Conservation (phyloP, 2,797 vertebrate genomes). For the Cossypha heuglini region DNA sequence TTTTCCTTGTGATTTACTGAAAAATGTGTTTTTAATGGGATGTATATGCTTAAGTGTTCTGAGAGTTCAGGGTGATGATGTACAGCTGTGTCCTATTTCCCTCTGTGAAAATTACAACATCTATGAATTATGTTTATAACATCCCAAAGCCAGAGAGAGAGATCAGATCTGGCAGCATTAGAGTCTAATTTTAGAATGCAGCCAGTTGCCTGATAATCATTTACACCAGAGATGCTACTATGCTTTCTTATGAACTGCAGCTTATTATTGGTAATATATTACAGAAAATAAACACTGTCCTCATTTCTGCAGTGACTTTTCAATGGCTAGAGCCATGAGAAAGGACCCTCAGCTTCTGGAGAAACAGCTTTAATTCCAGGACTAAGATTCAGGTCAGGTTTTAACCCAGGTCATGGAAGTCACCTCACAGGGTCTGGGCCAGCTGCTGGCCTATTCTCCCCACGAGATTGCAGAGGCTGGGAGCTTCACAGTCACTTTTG, state of each 20-base stretch:
- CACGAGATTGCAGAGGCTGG: fast-evolving
- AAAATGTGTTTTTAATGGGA: slow-evolving; percentile 43
- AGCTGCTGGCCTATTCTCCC: fast-evolving
- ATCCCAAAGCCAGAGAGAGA: not conserved
- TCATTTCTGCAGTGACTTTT: not conserved
- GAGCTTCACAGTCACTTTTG: not conserved
- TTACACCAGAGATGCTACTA: not conserved
- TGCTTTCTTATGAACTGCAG: not conserved
- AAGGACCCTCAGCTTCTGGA: not conserved
- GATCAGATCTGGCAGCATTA: not conserved
- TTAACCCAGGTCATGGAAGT: fast-evolving
- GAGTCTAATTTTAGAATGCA: not conserved
- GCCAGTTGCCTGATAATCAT: not conserved
- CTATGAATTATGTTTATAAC: not conserved
- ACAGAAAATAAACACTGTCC: not conserved
- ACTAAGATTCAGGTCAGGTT: not conserved
- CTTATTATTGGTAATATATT: not conserved
- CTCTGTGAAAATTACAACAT: not conserved
- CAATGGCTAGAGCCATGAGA: not conserved
- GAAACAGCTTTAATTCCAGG: not conserved
- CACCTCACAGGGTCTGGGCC: not conserved
- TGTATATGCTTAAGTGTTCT: not conserved
- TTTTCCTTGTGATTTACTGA: slow-evolving; percentile 6
- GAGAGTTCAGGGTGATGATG: not conserved
- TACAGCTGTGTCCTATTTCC: not conserved